Conservation (phyloP, 2,797 vertebrate species). For the Semaprochilodus insignis region DNA sequence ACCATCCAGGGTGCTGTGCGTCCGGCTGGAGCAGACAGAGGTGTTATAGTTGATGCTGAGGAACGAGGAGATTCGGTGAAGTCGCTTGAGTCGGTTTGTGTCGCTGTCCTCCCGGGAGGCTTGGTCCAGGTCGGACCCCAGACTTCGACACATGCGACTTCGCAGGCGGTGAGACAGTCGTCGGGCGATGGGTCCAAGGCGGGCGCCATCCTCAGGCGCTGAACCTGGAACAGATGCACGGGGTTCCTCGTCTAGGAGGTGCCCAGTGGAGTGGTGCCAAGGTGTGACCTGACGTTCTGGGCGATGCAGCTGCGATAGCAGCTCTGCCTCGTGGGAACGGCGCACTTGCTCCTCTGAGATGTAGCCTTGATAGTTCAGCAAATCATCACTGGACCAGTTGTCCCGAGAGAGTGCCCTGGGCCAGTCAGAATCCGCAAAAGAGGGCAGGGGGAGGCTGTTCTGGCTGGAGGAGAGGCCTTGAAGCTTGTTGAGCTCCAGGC, state of each 20-base stretch:
- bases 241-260: conserved; percentile 49
- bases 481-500: neutral
- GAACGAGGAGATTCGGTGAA: conserved; percentile 69
- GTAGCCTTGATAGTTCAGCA: conserved; percentile 25
- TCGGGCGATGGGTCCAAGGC: neutral
- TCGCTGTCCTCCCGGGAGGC: conserved; percentile 64
- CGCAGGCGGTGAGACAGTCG: conserved; percentile 60
- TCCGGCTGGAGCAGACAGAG: conserved; percentile 67
- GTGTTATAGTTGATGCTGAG: conserved; percentile 68
- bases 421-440: conserved; percentile 47
- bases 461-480: conserved; percentile 59
- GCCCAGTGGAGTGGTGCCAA: conserved; percentile 65
- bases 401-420: conserved; percentile 26
- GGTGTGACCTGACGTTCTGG: neutral
- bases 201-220: neutral
- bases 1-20: conserved; percentile 63
- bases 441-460: conserved; percentile 50
- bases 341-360: conserved; percentile 54
- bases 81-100: conserved; percentile 69
- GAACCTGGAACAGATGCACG: neutral
- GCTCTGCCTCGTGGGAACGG: conserved; percentile 68
- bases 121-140: conserved; percentile 76
- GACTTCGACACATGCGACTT: conserved; percentile 76
- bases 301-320: conserved; percentile 50
- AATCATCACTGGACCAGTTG: conserved; percentile 57